Conservation (phyloP, 30 jellyfish, hydroid and myxozoan genomes). For the Haliclystus octoradiatus region DNA sequence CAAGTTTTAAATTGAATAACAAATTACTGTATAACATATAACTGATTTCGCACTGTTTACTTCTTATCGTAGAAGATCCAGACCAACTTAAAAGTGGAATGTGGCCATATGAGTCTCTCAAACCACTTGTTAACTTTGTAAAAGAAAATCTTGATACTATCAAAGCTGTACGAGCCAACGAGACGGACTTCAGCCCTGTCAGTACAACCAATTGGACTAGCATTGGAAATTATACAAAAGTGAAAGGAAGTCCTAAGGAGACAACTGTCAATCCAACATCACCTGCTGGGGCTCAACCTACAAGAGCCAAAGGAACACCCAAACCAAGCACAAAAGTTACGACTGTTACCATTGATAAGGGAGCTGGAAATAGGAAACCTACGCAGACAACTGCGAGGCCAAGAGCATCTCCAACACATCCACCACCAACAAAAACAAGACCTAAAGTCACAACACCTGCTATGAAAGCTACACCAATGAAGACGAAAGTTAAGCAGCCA, state of each 20-base stretch:
- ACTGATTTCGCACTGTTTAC: too few species aligned
- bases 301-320: background rate
- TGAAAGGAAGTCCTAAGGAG: background rate
- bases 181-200: background rate
- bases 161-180: background rate
- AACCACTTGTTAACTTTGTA: background rate
- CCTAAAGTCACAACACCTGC: constrained; percentile 9
- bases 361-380: background rate
- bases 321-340: constrained; percentile 25
- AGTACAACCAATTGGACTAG: background rate
- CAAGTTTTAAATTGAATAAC: too few species aligned
- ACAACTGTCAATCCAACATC: background rate
- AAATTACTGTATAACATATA: too few species aligned
- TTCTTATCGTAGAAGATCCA: constrained; percentile 19
- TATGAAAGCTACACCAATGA: constrained; percentile 16
- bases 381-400: background rate
- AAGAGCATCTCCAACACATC: constrained; percentile 8
- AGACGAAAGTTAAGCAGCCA: constrained; percentile 34
- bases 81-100: constrained; percentile 53
- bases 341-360: background rate
- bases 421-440: constrained; percentile 8
- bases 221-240: background rate
- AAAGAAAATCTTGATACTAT: background rate
- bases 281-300: background rate
- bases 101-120: constrained; percentile 62